Evolutionary conservation across 2,888 invertebrate species (phyloP).

Genomic region (Pocota personata): DNA sequence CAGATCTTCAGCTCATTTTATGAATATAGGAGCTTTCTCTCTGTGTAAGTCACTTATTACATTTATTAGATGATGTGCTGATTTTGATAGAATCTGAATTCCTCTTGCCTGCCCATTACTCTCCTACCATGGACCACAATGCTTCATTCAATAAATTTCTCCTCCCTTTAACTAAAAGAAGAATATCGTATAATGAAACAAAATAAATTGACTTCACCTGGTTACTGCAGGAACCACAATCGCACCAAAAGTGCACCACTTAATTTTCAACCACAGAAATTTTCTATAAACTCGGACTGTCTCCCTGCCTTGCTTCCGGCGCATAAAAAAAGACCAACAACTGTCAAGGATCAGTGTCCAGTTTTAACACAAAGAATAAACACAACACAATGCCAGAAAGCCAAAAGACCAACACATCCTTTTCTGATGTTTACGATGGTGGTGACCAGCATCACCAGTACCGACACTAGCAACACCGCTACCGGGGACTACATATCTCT

Average conservation of each 20-base stretch:
- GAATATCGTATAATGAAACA: slow-evolving; percentile 52
- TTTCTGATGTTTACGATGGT: slow-evolving; percentile 44
- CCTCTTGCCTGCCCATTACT: too few relatives aligned
- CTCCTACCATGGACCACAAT: too few relatives aligned
- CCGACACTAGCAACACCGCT: neutral
- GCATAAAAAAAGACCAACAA: slow-evolving; percentile 21
- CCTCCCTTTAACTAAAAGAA: too few relatives aligned
- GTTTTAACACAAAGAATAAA: slow-evolving; percentile 70
- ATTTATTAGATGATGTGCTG: too few relatives aligned
- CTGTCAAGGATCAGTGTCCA: slow-evolving; percentile 73
- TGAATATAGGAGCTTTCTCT: too few relatives aligned
- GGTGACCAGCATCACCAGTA: slow-evolving; percentile 46
- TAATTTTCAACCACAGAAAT: slow-evolving; percentile 70
- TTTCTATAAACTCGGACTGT: slow-evolving; percentile 67
- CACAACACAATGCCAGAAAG: slow-evolving; percentile 56
- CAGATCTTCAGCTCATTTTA: too few relatives aligned
- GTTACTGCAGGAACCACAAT: slow-evolving; percentile 53
- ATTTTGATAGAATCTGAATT: too few relatives aligned
- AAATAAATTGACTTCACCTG: slow-evolving; percentile 74
- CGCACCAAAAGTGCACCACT: slow-evolving; percentile 67
- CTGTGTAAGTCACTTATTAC: too few relatives aligned
- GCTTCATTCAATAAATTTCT: too few relatives aligned
- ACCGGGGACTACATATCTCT: slow-evolving; percentile 31
- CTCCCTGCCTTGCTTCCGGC: neutral
- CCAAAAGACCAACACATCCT: slow-evolving; percentile 70